Base-by-base conservation (phyloP, 2,113 vertebrate genomes). In the Eublepharis macularius region DNA sequence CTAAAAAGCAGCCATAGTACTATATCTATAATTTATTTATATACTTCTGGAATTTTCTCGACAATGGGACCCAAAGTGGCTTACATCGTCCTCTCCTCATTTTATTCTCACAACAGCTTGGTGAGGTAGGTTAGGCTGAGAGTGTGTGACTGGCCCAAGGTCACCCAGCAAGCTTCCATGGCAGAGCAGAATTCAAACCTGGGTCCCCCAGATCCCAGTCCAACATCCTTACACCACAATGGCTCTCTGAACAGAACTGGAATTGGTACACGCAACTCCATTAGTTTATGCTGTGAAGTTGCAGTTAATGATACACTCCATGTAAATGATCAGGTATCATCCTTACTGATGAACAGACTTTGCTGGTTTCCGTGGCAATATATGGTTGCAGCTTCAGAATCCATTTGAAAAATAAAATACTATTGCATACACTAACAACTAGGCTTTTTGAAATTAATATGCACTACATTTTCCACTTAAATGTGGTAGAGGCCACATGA, bases 21-120 rank as follows among this genome's bases (percentile, higher is more conserved):
- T 86, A 72, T 78, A 82, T 78, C 87, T 74, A 91, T 93, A 94
- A 92, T n/a, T n/a, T n/a, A n/a, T n/a, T n/a, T n/a, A n/a, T n/a
- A n/a, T n/a, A n/a, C n/a, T n/a, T n/a, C n/a, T n/a, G n/a, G n/a
- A n/a, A n/a, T n/a, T n/a, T n/a, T n/a, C n/a, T n/a, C n/a, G n/a
- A n/a, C n/a, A n/a, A n/a, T n/a, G n/a, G n/a, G n/a, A n/a, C n/a
- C n/a, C n/a, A n/a, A n/a, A n/a, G n/a, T n/a, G n/a, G n/a, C n/a
- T n/a, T n/a, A n/a, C n/a, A n/a, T n/a, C n/a, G n/a, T n/a, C n/a
- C n/a, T n/a, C n/a, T n/a, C n/a, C n/a, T n/a, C n/a, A n/a, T n/a
- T n/a, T n/a, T n/a, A n/a, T n/a, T n/a, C n/a, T n/a, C n/a, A n/a
- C n/a, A n/a, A n/a, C n/a, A n/a, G n/a, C n/a, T n/a, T n/a, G n/a